Evolutionary conservation across 2,888 invertebrate species (phyloP), one percentile per base, ranked within the genome.

Genomic region (Chouioia cunea): DNA sequence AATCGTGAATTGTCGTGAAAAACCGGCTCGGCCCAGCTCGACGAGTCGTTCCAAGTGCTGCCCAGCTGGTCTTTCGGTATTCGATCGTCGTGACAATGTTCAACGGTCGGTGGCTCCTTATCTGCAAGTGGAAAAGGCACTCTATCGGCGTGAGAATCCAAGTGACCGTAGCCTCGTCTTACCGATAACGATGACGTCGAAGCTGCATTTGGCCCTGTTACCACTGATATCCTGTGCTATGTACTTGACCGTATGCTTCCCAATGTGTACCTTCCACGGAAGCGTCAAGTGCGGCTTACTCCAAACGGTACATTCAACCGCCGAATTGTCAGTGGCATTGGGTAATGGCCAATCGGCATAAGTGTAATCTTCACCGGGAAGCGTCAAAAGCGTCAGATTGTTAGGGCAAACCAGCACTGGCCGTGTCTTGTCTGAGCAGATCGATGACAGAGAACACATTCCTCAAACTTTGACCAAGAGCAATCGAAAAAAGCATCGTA

Each of bases 191-290:
- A 83, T 86, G 12, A 92, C 86, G 22, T 83, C 86, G 77, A 92
- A 91, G 71, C 86, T 87, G 78, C 92, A 92, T 67, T 87, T 87
- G 0, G 88, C 90, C 74, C 86, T 87, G 79, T 92, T 92, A 52
- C 88, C 87, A 70, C 87, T 88, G 1, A 86, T 81, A 82, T 92
- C 92, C 76, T 89, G 89, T 0, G 91, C 91, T 14, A 88, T 86
- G 80, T 91, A 92, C 0, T 87, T 88, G n/a, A 92, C 87, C 14
- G 81, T 82, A 4, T 89, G 89, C 22, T 81, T 80, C 0, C 91
- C 92, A 74, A 91, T 89, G 72, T 88, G 88, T 57, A 91, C 88
- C 77, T 87, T 88, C 79, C 86, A 85, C 0, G 89, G 88, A 58
- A 89, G 87, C 50, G 83, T 84, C 4, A 91, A 83, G 15, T 89